A percentile compares a stretch with the other conserved stretches of the same genome.
Evolutionary conservation across 2,888 invertebrate genomes (phyloP).

Genomic region (Trypoxylon attenuatum): DNA sequence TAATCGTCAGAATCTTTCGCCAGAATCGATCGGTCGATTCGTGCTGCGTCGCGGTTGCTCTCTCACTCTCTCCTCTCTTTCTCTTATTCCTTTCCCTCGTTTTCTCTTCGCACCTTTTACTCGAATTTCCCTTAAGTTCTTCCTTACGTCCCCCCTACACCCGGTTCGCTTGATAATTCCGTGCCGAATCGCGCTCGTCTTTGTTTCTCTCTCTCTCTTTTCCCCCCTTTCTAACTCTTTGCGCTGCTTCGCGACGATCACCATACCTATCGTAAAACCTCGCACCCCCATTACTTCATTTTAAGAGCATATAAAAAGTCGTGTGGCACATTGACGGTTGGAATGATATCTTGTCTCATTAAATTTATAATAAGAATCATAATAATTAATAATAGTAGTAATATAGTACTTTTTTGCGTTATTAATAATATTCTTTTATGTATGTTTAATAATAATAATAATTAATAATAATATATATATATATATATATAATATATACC

Average conservation of each 20-base stretch:
- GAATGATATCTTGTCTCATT: conserved; percentile 77
- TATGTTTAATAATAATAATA: conserved; percentile 56
- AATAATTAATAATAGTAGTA: conserved; percentile 66
- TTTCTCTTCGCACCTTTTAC: conserved; percentile 14
- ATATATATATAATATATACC: conserved; percentile 60
- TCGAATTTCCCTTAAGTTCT: background rate
- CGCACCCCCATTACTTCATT: conserved; percentile 40
- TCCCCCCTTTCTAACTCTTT: conserved; percentile 11
- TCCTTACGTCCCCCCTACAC: too few species aligned
- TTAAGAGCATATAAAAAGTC: conserved; percentile 75
- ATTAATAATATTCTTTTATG: conserved; percentile 63
- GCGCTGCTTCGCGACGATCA: conserved; percentile 46
- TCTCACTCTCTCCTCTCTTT: conserved; percentile 7
- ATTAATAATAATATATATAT: conserved; percentile 55
- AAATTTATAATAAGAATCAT: conserved; percentile 66
- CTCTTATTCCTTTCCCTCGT: conserved; percentile 19
- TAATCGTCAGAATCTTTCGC: background rate
- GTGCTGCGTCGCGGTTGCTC: too few species aligned
- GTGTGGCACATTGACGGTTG: conserved; percentile 81
- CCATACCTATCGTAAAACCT: conserved; percentile 37
- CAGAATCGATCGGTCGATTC: background rate
- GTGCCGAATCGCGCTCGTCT: background rate
- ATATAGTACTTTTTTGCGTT: conserved; percentile 69
- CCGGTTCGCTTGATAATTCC: background rate
- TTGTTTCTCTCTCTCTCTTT: conserved; percentile 2